phyloP scores from a whole-genome alignment of 1,140 invertebrate genomes.

The Calephelis nemesis region DNA sequence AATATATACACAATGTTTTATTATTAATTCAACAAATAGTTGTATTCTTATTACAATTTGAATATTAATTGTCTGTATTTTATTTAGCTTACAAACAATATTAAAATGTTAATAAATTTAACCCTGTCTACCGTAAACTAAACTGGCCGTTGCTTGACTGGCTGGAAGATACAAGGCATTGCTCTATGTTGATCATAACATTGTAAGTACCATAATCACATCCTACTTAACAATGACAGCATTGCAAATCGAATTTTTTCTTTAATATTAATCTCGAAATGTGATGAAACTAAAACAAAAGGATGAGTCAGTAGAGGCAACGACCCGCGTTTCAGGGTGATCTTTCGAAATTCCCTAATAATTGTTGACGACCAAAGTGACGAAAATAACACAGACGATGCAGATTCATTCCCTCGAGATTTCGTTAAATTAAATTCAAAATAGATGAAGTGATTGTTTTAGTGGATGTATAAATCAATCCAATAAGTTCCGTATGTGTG shows the following conservation, averaged over 20 bases:
- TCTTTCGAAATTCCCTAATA: constrained; percentile 75
- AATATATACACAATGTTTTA: too few relatives aligned
- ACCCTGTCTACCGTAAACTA: too few relatives aligned
- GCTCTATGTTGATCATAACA: too few relatives aligned
- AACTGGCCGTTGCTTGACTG: too few relatives aligned
- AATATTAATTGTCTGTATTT: too few relatives aligned
- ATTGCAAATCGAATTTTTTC: neutral
- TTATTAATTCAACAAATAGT: too few relatives aligned
- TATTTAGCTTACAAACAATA: too few relatives aligned
- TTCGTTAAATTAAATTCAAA: constrained; percentile 17
- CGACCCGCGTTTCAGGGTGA: constrained; percentile 69
- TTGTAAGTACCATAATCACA: too few relatives aligned
- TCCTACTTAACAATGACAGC: too few relatives aligned
- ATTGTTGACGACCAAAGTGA: constrained; percentile 72
- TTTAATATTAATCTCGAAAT: constrained; percentile 24
- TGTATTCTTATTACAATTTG: too few relatives aligned
- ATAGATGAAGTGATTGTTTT: constrained; percentile 17
- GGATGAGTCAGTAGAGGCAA: constrained; percentile 69
- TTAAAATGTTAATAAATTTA: too few relatives aligned
- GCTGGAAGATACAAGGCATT: too few relatives aligned
- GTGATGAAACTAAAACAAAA: constrained; percentile 54
- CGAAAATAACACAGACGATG: constrained; percentile 57
- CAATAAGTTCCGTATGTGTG: constrained; percentile 9
- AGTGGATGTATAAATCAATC: constrained; percentile 12
- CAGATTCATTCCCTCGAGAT: constrained; percentile 15